Evolutionary conservation across 2,888 invertebrate species (phyloP).

Genomic region (Gortyna flavago): DNA sequence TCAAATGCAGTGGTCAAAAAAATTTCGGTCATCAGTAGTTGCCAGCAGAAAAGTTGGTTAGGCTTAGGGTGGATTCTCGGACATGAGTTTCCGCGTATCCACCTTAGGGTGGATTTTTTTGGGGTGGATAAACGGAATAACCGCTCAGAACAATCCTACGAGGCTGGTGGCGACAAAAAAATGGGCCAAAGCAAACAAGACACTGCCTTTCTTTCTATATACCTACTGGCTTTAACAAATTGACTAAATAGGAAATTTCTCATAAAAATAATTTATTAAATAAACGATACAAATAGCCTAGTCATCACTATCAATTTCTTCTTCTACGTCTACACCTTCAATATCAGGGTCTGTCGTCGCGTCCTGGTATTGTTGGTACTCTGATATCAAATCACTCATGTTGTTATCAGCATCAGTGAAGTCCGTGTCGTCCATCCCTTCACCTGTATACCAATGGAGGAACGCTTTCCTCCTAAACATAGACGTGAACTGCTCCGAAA

Average conservation of each 20-base stretch:
- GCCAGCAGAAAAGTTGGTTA: not conserved
- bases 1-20: not conserved
- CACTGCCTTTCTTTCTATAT: not conserved
- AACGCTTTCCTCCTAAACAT: slow-evolving; percentile 99
- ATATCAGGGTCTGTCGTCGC: slow-evolving; percentile 95
- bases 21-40: not conserved
- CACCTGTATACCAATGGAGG: slow-evolving; percentile 98
- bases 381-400: slow-evolving; percentile 96
- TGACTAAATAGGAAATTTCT: not conserved
- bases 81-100: not conserved
- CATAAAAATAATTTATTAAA: slow-evolving; percentile 62
- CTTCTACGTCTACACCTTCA: slow-evolving; percentile 87
- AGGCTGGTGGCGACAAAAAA: not conserved
- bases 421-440: slow-evolving; percentile 98
- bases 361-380: slow-evolving; percentile 98
- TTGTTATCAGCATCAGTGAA: slow-evolving; percentile 98
- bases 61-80: not conserved
- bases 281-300: slow-evolving; percentile 51
- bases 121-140: not conserved
- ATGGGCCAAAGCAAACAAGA: not conserved
- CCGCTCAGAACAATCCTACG: not conserved
- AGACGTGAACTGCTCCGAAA: slow-evolving; percentile 95
- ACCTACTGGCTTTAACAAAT: not conserved
- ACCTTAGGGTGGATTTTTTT: not conserved
- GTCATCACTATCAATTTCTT: slow-evolving; percentile 73